Evolutionary conservation across 2,113 vertebrate species (phyloP).

Genomic region (Sinosuthora webbiana): DNA sequence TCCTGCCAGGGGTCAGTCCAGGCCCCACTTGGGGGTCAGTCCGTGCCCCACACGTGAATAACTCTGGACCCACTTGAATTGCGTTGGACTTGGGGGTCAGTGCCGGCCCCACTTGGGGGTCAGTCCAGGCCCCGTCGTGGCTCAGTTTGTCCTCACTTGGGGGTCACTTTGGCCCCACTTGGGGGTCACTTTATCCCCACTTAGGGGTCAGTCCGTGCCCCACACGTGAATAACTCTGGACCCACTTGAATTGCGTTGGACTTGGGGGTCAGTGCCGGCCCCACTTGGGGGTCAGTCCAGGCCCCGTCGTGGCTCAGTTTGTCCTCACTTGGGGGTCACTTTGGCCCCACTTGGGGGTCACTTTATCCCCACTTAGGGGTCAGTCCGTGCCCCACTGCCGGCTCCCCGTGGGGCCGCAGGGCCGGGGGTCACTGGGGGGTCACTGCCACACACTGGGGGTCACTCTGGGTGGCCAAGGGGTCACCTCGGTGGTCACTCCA

Average conservation of each 20-base stretch:
- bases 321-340: no score
- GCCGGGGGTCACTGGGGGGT: neutral
- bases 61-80: no score
- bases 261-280: neutral
- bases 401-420: neutral
- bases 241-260: no score
- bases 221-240: no score
- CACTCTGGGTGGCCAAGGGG: neutral
- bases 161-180: neutral
- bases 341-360: neutral
- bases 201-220: neutral
- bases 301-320: neutral
- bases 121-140: neutral
- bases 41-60: no score
- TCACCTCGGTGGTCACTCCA: neutral
- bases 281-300: neutral
- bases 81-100: neutral
- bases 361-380: neutral
- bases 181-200: neutral
- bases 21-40: neutral
- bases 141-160: neutral
- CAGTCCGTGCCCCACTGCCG: neutral
- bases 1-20: neutral
- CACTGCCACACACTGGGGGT: neutral
- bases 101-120: neutral